A percentile compares a stretch with the other conserved stretches of the same genome.
Evolutionary conservation across 2,113 vertebrate genomes (phyloP).

Genomic region (Anser brachyrhynchus): DNA sequence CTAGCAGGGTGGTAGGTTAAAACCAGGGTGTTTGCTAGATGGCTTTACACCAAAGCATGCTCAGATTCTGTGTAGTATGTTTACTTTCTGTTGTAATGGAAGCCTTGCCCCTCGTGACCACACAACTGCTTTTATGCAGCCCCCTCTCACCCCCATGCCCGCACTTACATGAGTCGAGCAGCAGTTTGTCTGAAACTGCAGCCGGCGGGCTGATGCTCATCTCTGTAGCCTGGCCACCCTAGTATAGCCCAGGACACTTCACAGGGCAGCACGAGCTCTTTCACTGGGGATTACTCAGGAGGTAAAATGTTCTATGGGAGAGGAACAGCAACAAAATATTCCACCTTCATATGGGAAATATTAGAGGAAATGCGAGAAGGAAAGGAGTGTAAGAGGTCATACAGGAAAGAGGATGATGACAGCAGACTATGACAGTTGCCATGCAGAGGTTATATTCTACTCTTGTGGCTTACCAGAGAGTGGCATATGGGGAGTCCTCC

Average conservation of each 20-base stretch:
- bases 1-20: background rate
- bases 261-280: background rate
- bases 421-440: background rate
- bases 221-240: background rate
- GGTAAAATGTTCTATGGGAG: background rate
- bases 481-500: background rate
- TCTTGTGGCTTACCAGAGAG: background rate
- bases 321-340: background rate
- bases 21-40: background rate
- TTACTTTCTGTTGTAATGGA: background rate
- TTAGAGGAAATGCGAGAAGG: background rate
- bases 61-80: background rate
- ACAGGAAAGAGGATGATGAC: background rate
- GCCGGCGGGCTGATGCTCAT: accelerated
- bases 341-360: background rate
- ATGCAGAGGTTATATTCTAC: background rate
- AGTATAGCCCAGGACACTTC: background rate
- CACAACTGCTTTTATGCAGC: background rate
- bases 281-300: background rate
- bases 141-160: background rate
- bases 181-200: background rate
- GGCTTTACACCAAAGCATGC: background rate
- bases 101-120: accelerated
- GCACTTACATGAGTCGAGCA: background rate
- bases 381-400: background rate